Evolutionary conservation across 1,140 invertebrate genomes (phyloP).

Genomic region (Campoletis sonorensis): DNA sequence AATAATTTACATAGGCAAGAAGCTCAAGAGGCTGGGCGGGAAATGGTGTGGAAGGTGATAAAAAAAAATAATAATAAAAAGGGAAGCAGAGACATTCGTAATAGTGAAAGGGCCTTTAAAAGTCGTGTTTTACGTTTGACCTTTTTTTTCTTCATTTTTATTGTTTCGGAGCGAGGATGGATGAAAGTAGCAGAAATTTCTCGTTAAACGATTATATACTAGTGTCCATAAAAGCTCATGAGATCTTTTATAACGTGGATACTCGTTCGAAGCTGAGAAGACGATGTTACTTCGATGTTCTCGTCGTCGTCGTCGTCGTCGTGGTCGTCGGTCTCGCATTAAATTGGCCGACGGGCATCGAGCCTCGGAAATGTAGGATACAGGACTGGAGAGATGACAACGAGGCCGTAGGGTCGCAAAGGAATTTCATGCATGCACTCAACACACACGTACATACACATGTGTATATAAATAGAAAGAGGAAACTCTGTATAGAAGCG

Average conservation of each 20-base stretch:
- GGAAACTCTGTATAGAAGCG: not conserved
- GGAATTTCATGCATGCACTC: constrained; percentile 53
- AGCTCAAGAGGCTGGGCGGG: no score
- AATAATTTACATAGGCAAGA: no score
- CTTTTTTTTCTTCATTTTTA: not conserved
- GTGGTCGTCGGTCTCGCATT: constrained; percentile 13
- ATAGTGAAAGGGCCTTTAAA: no score
- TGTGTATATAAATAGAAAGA: constrained; percentile 32
- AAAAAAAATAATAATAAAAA: no score
- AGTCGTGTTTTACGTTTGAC: not conserved
- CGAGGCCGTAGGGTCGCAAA: constrained; percentile 40
- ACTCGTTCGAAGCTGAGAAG: not conserved
- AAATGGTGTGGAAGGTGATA: no score
- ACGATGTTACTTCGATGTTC: constrained; percentile 19
- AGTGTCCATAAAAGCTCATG: constrained; percentile 52
- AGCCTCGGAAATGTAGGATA: not conserved
- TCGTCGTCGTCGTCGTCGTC: constrained; percentile 2
- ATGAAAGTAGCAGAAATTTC: constrained; percentile 47
- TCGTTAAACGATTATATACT: constrained; percentile 51
- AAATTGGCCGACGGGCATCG: constrained; percentile 31
- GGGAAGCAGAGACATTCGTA: no score
- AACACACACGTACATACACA: not conserved
- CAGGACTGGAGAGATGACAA: not conserved
- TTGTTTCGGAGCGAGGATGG: not conserved
- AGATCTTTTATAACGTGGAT: not conserved